phyloP scores from a whole-genome alignment of 2,797 vertebrate species.

The Fratercula arctica region DNA sequence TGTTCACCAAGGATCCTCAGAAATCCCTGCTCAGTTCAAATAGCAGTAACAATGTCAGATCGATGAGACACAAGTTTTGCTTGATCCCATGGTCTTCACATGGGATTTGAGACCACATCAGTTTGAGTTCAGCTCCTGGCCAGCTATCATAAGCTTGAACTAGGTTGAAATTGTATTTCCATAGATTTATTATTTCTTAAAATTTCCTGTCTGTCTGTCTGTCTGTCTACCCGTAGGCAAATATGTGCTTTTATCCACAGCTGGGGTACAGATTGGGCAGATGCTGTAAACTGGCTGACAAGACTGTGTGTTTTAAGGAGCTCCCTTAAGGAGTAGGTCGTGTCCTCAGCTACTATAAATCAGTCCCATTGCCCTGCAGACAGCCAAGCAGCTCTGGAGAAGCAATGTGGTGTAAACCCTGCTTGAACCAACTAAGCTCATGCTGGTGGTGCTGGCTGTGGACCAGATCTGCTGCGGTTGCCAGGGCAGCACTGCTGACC shows the following conservation, averaged over 20 bases:
- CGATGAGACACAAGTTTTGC: not conserved
- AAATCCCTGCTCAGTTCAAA: not conserved
- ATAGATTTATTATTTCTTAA: not conserved
- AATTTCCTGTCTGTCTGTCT: not conserved
- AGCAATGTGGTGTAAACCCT: not conserved
- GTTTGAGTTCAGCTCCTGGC: not conserved
- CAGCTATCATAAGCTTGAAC: not conserved
- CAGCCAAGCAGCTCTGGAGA: not conserved
- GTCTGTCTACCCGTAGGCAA: not conserved
- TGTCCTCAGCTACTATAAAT: not conserved
- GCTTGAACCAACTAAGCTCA: accelerated
- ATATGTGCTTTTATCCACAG: not conserved
- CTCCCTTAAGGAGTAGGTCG: not conserved
- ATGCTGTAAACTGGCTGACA: not conserved
- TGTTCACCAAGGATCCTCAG: accelerated
- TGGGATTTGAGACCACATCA: not conserved
- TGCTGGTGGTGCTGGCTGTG: not conserved
- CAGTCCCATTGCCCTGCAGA: not conserved
- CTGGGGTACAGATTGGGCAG: not conserved
- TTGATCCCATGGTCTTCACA: not conserved
- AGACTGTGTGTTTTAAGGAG: not conserved
- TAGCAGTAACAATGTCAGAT: not conserved
- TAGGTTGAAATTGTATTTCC: not conserved
- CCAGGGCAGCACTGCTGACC: not conserved
- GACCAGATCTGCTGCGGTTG: not conserved